Evolutionary conservation across 2,797 vertebrate species (phyloP).

Genomic region (Phataginus tricuspis): DNA sequence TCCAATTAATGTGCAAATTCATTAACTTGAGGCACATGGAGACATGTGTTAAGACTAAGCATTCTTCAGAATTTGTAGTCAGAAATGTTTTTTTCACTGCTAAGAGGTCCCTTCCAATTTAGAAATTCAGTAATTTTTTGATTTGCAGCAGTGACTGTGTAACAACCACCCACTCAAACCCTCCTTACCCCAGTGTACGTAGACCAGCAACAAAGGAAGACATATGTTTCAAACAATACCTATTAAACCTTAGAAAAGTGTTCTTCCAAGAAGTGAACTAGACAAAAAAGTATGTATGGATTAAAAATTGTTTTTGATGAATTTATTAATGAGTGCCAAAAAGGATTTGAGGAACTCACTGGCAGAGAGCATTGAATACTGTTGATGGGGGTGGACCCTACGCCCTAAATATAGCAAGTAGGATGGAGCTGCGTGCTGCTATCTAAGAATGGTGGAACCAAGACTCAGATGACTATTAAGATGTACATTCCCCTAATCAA

Average conservation of each 20-base stretch:
- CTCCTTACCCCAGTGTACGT: neutral
- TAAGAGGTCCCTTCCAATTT: neutral
- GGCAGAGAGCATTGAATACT: neutral
- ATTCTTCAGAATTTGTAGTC: neutral
- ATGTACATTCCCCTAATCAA: neutral
- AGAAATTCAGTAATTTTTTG: neutral
- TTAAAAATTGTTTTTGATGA: neutral
- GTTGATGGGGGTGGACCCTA: neutral
- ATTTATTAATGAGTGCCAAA: neutral
- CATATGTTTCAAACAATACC: neutral
- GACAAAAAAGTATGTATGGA: neutral
- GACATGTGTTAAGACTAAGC: neutral
- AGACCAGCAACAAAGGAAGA: neutral
- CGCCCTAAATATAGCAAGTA: neutral
- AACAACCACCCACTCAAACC: neutral
- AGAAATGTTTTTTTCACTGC: neutral
- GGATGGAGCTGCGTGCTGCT: neutral
- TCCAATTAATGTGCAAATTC: neutral
- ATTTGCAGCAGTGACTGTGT: neutral
- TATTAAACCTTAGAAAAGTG: neutral
- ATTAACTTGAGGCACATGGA: neutral
- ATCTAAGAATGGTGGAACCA: neutral
- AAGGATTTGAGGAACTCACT: neutral
- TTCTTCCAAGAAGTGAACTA: neutral
- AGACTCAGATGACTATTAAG: neutral